Evolutionary conservation across 2,113 vertebrate genomes (phyloP).

Genomic region (Anguilla rostrata): DNA sequence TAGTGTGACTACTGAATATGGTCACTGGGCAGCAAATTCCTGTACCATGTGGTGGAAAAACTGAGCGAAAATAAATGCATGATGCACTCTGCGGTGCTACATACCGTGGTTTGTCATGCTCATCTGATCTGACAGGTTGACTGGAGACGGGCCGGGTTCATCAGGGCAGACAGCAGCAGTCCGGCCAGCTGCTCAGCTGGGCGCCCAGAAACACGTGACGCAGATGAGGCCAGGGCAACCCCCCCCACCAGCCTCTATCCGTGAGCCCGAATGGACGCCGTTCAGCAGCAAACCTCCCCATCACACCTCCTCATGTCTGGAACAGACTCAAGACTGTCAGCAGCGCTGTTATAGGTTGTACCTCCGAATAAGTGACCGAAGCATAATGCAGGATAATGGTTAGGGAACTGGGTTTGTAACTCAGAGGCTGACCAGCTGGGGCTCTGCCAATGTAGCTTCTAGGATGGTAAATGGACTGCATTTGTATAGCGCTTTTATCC

Average conservation of each 20-base stretch:
- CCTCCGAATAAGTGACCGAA: slow-evolving; percentile 40
- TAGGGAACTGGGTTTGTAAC: too few species aligned
- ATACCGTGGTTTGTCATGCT: not conserved
- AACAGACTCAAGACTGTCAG: slow-evolving; percentile 54
- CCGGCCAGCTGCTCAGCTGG: slow-evolving; percentile 53
- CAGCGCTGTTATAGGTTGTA: slow-evolving; percentile 41
- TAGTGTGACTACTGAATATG: not conserved
- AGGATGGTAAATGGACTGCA: too few species aligned
- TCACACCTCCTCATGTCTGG: slow-evolving; percentile 28
- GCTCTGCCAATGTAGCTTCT: too few species aligned
- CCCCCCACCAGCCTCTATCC: slow-evolving; percentile 24
- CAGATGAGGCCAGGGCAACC: slow-evolving; percentile 49
- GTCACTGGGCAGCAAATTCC: not conserved
- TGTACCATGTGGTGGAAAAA: not conserved
- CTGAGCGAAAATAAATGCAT: not conserved
- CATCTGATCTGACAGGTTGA: slow-evolving; percentile 1
- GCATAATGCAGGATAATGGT: slow-evolving; percentile 17
- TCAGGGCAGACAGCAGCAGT: slow-evolving; percentile 32
- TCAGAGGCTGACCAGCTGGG: too few species aligned
- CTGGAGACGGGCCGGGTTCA: not conserved
- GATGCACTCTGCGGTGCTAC: not conserved
- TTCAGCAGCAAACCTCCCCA: slow-evolving; percentile 43
- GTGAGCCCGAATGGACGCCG: slow-evolving; percentile 48
- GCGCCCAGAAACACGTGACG: slow-evolving; percentile 58
- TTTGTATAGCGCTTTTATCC: too few species aligned